Conservation (phyloP, 30 jellyfish, hydroid and myxozoan species). For the Pseudorhiza aurosa region DNA sequence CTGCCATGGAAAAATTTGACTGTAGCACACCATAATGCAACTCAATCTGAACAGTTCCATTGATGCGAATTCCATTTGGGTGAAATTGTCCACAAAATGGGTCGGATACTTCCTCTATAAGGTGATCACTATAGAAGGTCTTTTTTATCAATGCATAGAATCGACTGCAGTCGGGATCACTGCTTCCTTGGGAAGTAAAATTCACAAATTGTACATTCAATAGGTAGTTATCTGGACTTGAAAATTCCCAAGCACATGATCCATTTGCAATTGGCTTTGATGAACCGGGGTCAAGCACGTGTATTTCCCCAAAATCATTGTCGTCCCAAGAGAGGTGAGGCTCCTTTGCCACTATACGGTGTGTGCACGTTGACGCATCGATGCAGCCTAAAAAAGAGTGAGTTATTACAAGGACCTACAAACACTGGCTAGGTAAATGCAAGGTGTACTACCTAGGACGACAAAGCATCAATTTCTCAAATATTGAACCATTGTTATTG, state of each 20-base stretch:
- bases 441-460: too few species aligned
- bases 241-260: constrained; percentile 23
- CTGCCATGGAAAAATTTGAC: constrained; percentile 20
- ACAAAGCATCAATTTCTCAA: too few species aligned
- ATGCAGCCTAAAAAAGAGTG: background rate
- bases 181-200: background rate
- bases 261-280: background rate
- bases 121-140: background rate
- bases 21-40: background rate
- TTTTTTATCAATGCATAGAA: background rate
- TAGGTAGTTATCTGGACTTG: background rate
- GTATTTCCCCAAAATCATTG: constrained; percentile 16
- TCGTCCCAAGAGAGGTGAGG: background rate
- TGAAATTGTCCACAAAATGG: constrained; percentile 4
- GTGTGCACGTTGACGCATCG: constrained; percentile 4
- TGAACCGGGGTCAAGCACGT: background rate
- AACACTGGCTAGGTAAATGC: too few species aligned
- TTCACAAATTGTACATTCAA: constrained; percentile 17
- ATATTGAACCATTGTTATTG: too few species aligned
- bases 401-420: too few species aligned
- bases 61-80: background rate
- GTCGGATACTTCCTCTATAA: background rate
- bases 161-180: background rate
- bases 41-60: constrained; percentile 31
- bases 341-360: background rate